Base-by-base conservation (phyloP, 2,888 invertebrate species). In the Malthinus flaveolus region DNA sequence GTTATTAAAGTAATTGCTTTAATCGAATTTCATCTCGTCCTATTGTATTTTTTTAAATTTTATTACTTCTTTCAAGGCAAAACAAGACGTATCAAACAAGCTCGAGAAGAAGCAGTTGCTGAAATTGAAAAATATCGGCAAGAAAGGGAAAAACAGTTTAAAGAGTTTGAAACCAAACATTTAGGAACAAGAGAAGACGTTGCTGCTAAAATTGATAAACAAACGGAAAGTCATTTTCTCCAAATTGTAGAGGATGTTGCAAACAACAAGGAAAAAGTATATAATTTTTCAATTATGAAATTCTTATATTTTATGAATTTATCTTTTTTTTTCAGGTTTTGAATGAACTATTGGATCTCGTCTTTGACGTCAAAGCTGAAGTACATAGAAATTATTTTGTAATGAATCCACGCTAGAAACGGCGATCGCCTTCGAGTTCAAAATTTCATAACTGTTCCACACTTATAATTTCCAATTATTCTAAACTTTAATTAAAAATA, bases 121-220 rank as follows among this genome's bases (percentile, higher is more conserved):
- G 79, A 79, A 62, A 76, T 78, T 44, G 78, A 78, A 65, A 71
- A 71, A 33, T 78, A 78, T 61, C 67, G 77, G 3, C 56, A 68
- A 12, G 78, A 78, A 63, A 66, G 78, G 10, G 78, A 78, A 49
- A 63, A 71, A 9, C 73, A 75, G 51, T 79, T 77, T 60, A 71
- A 71, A 32, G 77, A 77, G 63, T 79, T 75, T 60, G 79, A 79
- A 63, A 68, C 72, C 1, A 74, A 71, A 56, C 73, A 75, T 63
- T 72, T 79, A 73, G 78, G 78, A n/a, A 76, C 74, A 1, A 73
- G 73, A 45, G 77, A 75, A 59, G 78, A 77, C 57, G 72, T 78
- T 3, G 73, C 73, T 3, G 74, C 74, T 0, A 75, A 74, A 68
- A 79, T 79, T 49, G 76, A 79, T 37, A 73, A 72, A 59, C 73